Percentiles rank a stretch among this genome's conserved stretches.
phyloP scores from a whole-genome alignment of 1,140 invertebrate genomes.

The Sitobion miscanthi region DNA sequence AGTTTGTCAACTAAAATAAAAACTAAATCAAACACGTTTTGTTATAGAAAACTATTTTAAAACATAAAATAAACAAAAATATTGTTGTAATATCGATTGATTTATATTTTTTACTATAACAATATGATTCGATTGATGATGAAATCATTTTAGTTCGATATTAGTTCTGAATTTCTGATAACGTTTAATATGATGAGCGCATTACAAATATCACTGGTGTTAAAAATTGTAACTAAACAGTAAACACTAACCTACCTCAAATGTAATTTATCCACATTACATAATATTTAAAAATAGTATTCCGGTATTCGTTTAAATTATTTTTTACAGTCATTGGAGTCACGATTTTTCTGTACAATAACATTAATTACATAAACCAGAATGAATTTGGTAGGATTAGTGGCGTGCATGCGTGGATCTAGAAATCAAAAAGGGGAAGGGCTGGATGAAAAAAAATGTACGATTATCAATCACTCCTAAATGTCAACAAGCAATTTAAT shows the following conservation, averaged over 20 bases:
- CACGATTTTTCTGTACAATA: not conserved
- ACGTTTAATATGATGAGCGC: not conserved
- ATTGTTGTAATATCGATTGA: not conserved
- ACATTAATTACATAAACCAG: not conserved
- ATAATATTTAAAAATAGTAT: not conserved
- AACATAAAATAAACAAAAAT: not conserved
- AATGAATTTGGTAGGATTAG: not conserved
- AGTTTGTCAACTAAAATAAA: not conserved
- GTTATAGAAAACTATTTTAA: not conserved
- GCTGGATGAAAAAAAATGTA: no score
- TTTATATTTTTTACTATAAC: no score
- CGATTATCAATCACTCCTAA: no score
- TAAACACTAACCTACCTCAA: not conserved
- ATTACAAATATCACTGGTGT: not conserved
- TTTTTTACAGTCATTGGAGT: no score
- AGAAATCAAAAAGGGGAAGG: no score
- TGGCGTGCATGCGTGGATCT: no score
- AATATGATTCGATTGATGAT: not conserved
- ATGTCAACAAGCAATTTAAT: no score
- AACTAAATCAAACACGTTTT: not conserved
- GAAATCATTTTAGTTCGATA: not conserved
- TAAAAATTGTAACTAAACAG: not conserved
- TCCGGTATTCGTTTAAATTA: not conserved
- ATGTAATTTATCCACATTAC: not conserved
- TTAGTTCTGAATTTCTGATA: not conserved